Percentiles rank a stretch among this genome's conserved stretches.
Conservation (phyloP, 2,888 invertebrate genomes). For the Octonoba sinensis region DNA sequence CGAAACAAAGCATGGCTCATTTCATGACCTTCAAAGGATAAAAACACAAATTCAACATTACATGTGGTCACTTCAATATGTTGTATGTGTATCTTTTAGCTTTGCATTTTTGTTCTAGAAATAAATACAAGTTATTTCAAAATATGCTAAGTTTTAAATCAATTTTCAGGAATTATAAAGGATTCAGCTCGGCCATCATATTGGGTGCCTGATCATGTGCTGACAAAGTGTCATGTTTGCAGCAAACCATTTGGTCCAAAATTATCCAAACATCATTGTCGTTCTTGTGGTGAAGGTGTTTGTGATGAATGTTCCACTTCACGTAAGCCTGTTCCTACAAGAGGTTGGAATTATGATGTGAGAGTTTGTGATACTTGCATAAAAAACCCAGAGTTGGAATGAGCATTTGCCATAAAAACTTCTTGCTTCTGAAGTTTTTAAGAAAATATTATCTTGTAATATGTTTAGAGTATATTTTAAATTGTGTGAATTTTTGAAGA, state of each 20-base stretch:
- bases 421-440: too few relatives aligned
- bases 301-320: slow-evolving; percentile 75
- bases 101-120: neutral
- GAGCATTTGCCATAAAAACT: too few relatives aligned
- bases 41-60: too few relatives aligned
- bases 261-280: slow-evolving; percentile 77
- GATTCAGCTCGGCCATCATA: slow-evolving; percentile 82
- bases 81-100: too few relatives aligned
- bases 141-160: neutral
- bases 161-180: slow-evolving; percentile 77
- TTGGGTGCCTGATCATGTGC: slow-evolving; percentile 84
- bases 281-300: slow-evolving; percentile 81
- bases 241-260: slow-evolving; percentile 75
- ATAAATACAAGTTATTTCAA: neutral
- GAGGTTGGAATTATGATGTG: slow-evolving; percentile 74
- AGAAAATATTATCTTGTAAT: too few relatives aligned
- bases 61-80: too few relatives aligned
- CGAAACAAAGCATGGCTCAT: too few relatives aligned
- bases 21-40: too few relatives aligned
- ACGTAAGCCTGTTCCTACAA: slow-evolving; percentile 71
- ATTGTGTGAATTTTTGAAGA: too few relatives aligned
- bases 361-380: slow-evolving; percentile 70
- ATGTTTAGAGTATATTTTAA: too few relatives aligned
- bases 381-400: slow-evolving; percentile 7
- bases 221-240: slow-evolving; percentile 79